Base-by-base conservation (phyloP, 2,797 vertebrate species). In the Brachymystax lenok region DNA sequence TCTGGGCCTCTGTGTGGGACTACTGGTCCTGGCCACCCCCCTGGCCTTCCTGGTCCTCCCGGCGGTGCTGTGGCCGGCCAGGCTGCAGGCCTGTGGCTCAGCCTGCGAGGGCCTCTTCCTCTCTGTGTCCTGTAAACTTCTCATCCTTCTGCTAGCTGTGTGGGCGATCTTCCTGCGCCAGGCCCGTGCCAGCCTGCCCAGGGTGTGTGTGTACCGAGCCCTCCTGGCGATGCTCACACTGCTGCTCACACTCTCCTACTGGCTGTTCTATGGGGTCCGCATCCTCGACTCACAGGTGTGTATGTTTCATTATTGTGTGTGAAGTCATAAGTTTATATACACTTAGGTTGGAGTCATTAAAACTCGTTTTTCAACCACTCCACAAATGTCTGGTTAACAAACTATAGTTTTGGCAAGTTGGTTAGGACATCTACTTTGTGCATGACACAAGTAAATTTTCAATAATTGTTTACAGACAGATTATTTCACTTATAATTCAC, bases 101-200 rank as follows among this genome's bases (percentile, higher is more conserved):
- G 96, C 96, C 73, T 99, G 98, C 2, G 97, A 99, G 90, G 98
- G 97, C 50, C 95, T 99, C 79, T 99, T 99, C 88, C 96, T 99
- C 85, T 99, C 98, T 0, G 93, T 99, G 86, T 95, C 98, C 0
- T 99, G 99, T 83, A 99, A 99, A 88, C 95, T 99, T 82, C 95
- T 99, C 79, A 97, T 99, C 76, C 96, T 99, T 73, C 91, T 98
- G 81, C 91, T 98, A n/a, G 98, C 96, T 3, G 94, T 97, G 79
- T 99, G 98, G 98, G 98, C 98, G 0, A 92, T 99, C 72, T 99
- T 99, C 1, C 95, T 98, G 79, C 95, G 97, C 7, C 94, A 91
- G 0, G 94, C 92, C 6, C 95, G 94, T 1, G 96, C 95, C 0
- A 92, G 95, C 69, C 88, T 98, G 82, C 97, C 98, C 0, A 93